These are phyloP conservation scores for Argya squamiceps DNA, from an alignment of 2,797 vertebrate genomes.

Conservation along the genomic window DNA sequence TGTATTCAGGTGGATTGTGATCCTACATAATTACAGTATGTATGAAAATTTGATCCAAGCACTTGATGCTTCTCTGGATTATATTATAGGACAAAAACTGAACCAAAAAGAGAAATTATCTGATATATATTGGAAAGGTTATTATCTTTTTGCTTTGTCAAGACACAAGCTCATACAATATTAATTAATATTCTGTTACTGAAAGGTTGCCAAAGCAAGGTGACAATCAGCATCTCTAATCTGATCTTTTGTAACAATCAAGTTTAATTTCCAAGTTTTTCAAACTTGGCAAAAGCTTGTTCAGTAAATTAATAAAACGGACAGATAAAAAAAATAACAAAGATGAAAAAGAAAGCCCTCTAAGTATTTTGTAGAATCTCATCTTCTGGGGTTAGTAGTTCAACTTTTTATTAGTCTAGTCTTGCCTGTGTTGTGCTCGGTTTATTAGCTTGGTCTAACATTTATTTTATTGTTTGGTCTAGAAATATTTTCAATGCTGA, in stretches of 20 bases:
- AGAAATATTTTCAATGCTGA: background rate
- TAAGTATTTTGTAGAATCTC: background rate
- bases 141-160: background rate
- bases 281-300: background rate
- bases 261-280: constrained; percentile 6
- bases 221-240: background rate
- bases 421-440: background rate
- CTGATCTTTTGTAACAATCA: background rate
- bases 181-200: constrained; percentile 22
- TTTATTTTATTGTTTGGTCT: background rate
- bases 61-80: background rate
- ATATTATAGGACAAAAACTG: background rate
- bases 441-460: background rate
- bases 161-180: background rate
- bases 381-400: background rate
- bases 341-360: background rate
- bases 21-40: background rate
- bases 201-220: constrained; percentile 8
- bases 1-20: background rate
- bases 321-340: background rate
- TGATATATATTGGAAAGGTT: background rate
- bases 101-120: background rate
- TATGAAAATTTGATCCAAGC: background rate
- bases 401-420: background rate
- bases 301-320: background rate